These are phyloP conservation scores for Dastarcus helophoroides DNA, from an alignment of 2,888 invertebrate genomes.

Conservation along the genomic window DNA sequence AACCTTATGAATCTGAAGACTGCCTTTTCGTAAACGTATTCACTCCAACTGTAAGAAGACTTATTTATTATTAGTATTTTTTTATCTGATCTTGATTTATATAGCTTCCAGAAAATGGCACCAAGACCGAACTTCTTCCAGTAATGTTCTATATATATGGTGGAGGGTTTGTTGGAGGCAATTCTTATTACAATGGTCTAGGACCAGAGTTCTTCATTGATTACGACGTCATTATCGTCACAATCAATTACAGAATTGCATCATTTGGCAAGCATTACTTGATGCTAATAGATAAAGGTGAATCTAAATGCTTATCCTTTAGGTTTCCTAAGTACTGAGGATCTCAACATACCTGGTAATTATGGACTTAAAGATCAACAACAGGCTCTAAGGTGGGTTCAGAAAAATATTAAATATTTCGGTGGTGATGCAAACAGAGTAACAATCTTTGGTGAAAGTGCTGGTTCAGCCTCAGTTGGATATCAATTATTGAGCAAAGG, in stretches of 20 bases:
- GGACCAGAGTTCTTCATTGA: constrained; percentile 31
- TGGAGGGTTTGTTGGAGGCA: constrained; percentile 31
- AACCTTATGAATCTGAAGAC: constrained; percentile 17
- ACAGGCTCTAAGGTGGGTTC: constrained; percentile 20
- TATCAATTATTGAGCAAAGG: constrained; percentile 16
- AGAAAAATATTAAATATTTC: constrained; percentile 19
- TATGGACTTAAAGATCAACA: constrained; percentile 22
- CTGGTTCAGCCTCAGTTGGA: constrained; percentile 18
- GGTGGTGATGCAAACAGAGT: constrained; percentile 21
- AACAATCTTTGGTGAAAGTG: constrained; percentile 20
- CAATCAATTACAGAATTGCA: constrained; percentile 21
- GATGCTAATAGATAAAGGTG: constrained; percentile 1
- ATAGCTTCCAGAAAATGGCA: constrained; percentile 5
- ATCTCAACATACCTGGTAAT: constrained; percentile 20
- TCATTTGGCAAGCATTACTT: constrained; percentile 17
- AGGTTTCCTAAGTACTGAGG: constrained; percentile 21
- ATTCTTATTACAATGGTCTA: constrained; percentile 18
- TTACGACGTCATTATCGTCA: constrained; percentile 22
- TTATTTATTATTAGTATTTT: not conserved
- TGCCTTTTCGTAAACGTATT: constrained; percentile 21
- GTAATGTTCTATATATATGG: constrained; percentile 35
- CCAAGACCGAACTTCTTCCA: constrained; percentile 22
- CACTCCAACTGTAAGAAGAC: constrained; percentile 16
- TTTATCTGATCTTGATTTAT: not conserved
- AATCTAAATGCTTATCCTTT: constrained; percentile 3